Evolutionary conservation across 2,113 vertebrate species (phyloP).

Genomic region (Connochaetes taurinus): DNA sequence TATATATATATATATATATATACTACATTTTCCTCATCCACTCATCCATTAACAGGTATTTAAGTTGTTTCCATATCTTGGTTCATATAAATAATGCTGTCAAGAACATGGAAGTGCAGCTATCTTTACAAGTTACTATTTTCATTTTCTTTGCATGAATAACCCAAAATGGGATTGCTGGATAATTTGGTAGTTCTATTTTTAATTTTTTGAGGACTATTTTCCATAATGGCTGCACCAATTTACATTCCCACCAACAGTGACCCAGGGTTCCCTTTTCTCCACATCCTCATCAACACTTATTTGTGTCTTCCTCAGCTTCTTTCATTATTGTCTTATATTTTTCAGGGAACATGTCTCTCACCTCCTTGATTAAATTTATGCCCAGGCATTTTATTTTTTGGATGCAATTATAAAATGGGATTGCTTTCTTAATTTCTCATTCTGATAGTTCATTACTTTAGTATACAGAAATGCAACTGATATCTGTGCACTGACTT

Average conservation of each 20-base stretch:
- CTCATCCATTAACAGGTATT: background rate
- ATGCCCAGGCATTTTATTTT: background rate
- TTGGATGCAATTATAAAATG: background rate
- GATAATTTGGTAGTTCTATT: background rate
- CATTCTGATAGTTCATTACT: background rate
- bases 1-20: accelerated
- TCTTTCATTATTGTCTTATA: background rate
- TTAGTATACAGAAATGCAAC: background rate
- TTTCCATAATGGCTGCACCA: background rate
- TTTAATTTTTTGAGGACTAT: background rate
- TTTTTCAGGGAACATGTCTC: background rate
- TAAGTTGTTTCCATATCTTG: background rate
- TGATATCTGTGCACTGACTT: background rate
- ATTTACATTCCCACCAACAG: background rate
- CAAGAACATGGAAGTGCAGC: background rate
- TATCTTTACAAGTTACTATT: background rate
- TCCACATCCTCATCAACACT: background rate
- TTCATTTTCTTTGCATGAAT: background rate
- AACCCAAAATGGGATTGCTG: background rate
- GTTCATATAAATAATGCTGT: background rate
- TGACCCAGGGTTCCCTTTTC: background rate
- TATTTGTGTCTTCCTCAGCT: background rate
- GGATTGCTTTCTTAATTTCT: background rate
- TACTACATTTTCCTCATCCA: background rate
- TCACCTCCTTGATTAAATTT: background rate